Percentiles rank a stretch among this genome's conserved stretches.
Conservation (phyloP, 2,797 vertebrate species). For the Notolabrus celidotus region DNA sequence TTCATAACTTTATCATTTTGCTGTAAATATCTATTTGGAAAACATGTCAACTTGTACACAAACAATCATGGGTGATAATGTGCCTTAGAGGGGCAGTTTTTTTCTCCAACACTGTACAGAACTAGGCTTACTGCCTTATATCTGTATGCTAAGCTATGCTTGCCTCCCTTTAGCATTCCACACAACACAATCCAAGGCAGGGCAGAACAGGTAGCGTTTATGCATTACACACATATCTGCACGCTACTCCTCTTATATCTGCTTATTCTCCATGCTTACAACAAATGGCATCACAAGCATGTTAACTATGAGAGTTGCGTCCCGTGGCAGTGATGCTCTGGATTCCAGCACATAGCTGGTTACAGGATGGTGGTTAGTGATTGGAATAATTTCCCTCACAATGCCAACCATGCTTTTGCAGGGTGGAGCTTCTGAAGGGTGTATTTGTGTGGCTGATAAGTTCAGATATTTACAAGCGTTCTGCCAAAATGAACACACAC, state of each 20-base stretch:
- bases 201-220: not conserved
- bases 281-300: not conserved
- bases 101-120: not conserved
- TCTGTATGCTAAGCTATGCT: not conserved
- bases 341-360: not conserved
- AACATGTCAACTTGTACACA: not conserved
- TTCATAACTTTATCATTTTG: not conserved
- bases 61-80: not conserved
- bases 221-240: not conserved
- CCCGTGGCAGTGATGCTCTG: not conserved
- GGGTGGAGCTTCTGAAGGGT: not conserved
- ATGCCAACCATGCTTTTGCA: not conserved
- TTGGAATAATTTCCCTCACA: not conserved
- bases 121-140: not conserved
- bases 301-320: not conserved
- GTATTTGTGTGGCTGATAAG: not conserved
- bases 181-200: not conserved
- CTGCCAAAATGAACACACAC: not conserved
- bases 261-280: not conserved
- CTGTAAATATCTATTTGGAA: not conserved
- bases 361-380: not conserved
- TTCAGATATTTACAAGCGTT: not conserved
- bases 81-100: not conserved
- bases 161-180: not conserved
- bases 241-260: not conserved